Base-by-base conservation (phyloP, 2,888 invertebrate species). In the Parnassius glacialis region DNA sequence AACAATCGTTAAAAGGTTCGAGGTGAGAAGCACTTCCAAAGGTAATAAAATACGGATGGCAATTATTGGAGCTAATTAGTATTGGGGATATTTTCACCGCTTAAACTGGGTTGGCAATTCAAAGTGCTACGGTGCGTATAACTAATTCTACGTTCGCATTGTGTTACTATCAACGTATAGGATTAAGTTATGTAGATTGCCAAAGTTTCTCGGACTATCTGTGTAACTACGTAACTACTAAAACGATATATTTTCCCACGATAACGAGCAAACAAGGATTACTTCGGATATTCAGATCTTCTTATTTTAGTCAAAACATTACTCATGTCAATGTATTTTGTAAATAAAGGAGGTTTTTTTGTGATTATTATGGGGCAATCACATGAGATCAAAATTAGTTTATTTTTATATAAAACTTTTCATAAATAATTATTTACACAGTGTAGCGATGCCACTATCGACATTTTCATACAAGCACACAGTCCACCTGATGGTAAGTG, bases 51-150 rank as follows among this genome's bases (percentile, higher is more conserved):
- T 78, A 80, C 79, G 81, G 80, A 79, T 71, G 68, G 79, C 81
- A 81, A 83, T 85, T 82, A 86, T 84, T 75, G 79, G 76, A 78
- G 74, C 81, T 84, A 77, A 82, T 84, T 83, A 82, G 78, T 79
- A 81, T 78, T 73, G 74, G 62, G 62, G 65, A 60, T 50, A 57
- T 44, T 70, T 68, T 65, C 69, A 64, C 66, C 64, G 44, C 44
- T 45, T 74, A 67, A 73, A 73, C 71, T 70, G 66, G 71, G 75
- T 73, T 55, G 55, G 73, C 70, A 73, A 74, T 73, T 70, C 75
- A 73, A 69, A 72, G 72, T 73, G 67, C 64, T 68, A 68, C 67
- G 67, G 70, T 69, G 71, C 71, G 70, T 74, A 74, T 72, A 71
- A 78, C 76, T 81, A 78, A 81, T 80, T 78, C 75, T 76, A 72